Evolutionary conservation across 1,140 invertebrate genomes (phyloP), one percentile per base, ranked within the genome.

Genomic region (Procambarus clarkii): DNA sequence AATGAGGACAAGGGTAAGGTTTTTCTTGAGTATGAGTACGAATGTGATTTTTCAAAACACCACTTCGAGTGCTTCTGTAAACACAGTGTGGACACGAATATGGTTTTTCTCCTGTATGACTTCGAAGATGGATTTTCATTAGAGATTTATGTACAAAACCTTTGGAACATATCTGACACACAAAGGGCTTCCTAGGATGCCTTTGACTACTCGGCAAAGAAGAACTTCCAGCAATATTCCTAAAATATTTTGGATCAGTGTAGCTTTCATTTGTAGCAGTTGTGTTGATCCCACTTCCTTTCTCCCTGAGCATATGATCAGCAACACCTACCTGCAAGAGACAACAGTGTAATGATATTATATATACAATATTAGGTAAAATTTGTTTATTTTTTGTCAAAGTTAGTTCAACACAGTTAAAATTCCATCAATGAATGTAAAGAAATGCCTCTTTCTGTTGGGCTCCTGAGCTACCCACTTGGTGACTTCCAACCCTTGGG

Each of bases 51-150:
- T 85, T 85, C 34, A 85, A 54, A 45, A 71, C 82, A 21, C 60
- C 64, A 85, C 64, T 60, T 74, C 60, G 82, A 15, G 82, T 60
- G 13, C 50, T 60, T n/a, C 82, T 60, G 45, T 85, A 85, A 21
- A 44, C 50, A 71, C 82, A 85, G 82, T 64, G 64, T 34, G 82
- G 64, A 85, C 82, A 85, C n/a, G 82, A 54, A 48, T 64, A 85
- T 24, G 86, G 86, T 60, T 87, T 87, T 48, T 87, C 86, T 78
- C 86, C 86, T 21, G 84, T 86, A 48, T 86, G 84, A 50, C 60
- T 86, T 24, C 84, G 45, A 50, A 77, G 34, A 54, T 86, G 86
- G 48, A 50, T 60, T n/a, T 87, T 24, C 2, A 87, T 54, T 5
- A 64, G 60, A 18, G 60, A 64, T 21, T 21, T 64, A 21, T 64